Evolutionary conservation across 2,888 invertebrate species (phyloP).

Genomic region (Trileptium ribeirensis): DNA sequence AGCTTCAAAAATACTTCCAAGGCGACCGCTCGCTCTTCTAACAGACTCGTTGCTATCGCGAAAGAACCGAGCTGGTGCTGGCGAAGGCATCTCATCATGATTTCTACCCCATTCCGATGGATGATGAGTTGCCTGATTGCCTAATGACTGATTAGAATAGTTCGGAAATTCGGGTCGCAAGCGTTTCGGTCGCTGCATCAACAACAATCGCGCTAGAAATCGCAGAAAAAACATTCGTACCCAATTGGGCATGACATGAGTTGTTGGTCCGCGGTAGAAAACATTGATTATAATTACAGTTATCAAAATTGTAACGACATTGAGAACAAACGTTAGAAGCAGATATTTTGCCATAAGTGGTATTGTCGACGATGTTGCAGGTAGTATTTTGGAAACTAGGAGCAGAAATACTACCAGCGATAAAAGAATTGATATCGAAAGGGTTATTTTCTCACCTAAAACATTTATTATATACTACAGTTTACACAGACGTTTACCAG

Average conservation of each 20-base stretch:
- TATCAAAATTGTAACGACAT: slow-evolving; percentile 96
- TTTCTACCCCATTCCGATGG: too few relatives aligned
- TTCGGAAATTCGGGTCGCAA: not conserved
- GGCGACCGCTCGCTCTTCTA: too few relatives aligned
- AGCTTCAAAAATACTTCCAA: too few relatives aligned
- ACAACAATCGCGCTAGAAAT: slow-evolving; percentile 78
- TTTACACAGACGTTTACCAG: not conserved
- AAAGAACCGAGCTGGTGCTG: too few relatives aligned
- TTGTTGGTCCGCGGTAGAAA: slow-evolving; percentile 94
- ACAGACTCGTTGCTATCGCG: too few relatives aligned
- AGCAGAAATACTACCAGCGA: slow-evolving; percentile 96
- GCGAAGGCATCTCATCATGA: too few relatives aligned
- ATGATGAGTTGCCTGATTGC: too few relatives aligned
- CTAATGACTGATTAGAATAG: too few relatives aligned
- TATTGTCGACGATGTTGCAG: slow-evolving; percentile 92
- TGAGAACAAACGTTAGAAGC: slow-evolving; percentile 98
- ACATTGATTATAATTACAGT: slow-evolving; percentile 98
- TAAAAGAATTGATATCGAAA: slow-evolving; percentile 90
- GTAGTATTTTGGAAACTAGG: slow-evolving; percentile 94
- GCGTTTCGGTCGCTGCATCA: slow-evolving; percentile 79
- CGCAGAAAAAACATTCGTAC: slow-evolving; percentile 88
- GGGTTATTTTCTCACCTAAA: slow-evolving; percentile 65
- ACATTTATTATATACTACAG: too few relatives aligned
- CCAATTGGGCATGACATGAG: slow-evolving; percentile 95
- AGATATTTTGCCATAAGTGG: slow-evolving; percentile 69